phyloP scores from a whole-genome alignment of 2,113 vertebrate genomes.

The Carassius auratus region DNA sequence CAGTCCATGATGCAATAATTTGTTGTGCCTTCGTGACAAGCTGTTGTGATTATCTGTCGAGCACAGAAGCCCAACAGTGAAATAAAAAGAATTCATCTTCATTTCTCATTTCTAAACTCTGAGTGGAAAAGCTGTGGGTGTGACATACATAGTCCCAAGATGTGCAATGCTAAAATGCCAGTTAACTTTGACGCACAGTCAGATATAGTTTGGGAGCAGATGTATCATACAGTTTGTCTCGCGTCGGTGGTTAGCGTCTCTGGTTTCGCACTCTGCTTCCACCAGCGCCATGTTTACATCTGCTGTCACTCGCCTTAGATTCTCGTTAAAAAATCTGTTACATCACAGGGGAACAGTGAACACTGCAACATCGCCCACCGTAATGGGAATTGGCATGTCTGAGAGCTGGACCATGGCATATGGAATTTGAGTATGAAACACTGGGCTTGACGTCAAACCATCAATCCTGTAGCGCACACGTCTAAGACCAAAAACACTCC shows the following conservation, averaged over 20 bases:
- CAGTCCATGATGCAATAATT: slow-evolving; percentile 9
- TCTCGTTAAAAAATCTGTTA: slow-evolving; percentile 44
- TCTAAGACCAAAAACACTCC: slow-evolving; percentile 3
- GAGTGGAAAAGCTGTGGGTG: slow-evolving; percentile 26
- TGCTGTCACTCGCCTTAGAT: slow-evolving; percentile 43
- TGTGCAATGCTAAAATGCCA: slow-evolving; percentile 3
- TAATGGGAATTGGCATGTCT: slow-evolving; percentile 37
- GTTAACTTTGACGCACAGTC: slow-evolving; percentile 51
- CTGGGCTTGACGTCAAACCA: slow-evolving; percentile 2
- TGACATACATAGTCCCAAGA: slow-evolving; percentile 35
- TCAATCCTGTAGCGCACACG: background rate
- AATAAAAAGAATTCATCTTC: slow-evolving; percentile 51
- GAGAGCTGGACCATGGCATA: slow-evolving; percentile 8
- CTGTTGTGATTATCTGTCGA: slow-evolving; percentile 5
- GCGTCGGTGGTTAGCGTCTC: slow-evolving; percentile 7
- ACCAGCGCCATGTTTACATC: slow-evolving; percentile 35
- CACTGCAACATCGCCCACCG: background rate
- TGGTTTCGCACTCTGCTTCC: slow-evolving; percentile 10
- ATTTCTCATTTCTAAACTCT: slow-evolving; percentile 38
- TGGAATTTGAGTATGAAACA: slow-evolving; percentile 36
- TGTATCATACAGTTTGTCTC: slow-evolving; percentile 51
- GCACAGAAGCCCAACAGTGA: background rate
- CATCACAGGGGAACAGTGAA: slow-evolving; percentile 5
- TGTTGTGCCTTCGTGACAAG: background rate
- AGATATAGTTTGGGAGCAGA: slow-evolving; percentile 50